Base-by-base conservation (phyloP, 2,888 invertebrate genomes). In the Aelia acuminata region DNA sequence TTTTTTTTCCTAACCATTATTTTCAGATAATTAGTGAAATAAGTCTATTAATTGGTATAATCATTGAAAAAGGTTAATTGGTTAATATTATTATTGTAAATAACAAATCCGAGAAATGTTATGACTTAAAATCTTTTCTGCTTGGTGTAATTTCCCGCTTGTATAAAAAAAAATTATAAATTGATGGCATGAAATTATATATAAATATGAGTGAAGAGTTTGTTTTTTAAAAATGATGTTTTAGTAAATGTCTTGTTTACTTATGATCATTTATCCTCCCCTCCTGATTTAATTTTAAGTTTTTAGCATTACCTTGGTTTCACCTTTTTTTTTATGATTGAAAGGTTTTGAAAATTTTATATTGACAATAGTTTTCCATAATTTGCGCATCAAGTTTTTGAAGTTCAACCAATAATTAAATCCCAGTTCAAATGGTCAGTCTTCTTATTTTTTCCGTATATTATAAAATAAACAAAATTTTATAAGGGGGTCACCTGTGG, bases 121-220 rank as follows among this genome's bases (percentile, higher is more conserved):
- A 70, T 70, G 18, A 31, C 63, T 43, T 80, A 8, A 80, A 80
- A 70, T 63, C 31, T 47, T 84, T 87, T 87, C 87, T 87, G 87
- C 87, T 87, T 87, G 43, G 70, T 87, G 87, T 87, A 70, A 70
- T 87, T 87, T 63, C 87, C 87, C 20, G 87, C 87, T 87, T 87
- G 43, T 53, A 70, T n/a, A 35, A 85, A 87, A 26, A 31, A 87
- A 48, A 87, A 57, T 39, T 43, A 63, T 43, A 47, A 47, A 87
- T 87, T 63, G 43, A 87, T 87, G 63, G 53, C 26, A 43, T 70
- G 70, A 86, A 63, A 48, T 63, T 50, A 85, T 35, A 39, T 31
- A 53, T 63, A 70, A 85, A 85, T 84, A 47, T 43, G 48, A 84
- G 48, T 47, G 47, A 84, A 84, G 48, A 84, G 48, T 43, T 47